Base-by-base conservation (phyloP, 2,797 vertebrate species). In the Macrochelys suwanniensis region DNA sequence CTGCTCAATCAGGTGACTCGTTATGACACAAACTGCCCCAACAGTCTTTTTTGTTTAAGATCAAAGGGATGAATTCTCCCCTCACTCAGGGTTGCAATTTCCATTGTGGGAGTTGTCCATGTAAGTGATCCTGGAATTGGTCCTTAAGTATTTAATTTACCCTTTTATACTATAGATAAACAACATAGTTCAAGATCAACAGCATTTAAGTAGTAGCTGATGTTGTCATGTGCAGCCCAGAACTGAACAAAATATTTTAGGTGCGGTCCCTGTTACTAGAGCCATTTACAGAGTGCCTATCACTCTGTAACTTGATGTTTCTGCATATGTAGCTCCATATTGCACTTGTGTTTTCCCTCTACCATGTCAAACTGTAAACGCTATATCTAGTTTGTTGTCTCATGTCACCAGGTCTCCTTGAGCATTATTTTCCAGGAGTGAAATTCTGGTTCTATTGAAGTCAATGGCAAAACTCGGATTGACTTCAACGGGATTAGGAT, bases 351-450 rank as follows among this genome's bases (percentile, higher is more conserved):
- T 92, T 92, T 92, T 79, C 49, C 25, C 25, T 47, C 45, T 76
- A 47, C 7, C 45, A 28, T 26, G 74, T 49, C 42, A 65, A 89
- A 76, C 54, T 50, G 59, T 26, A 49, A 77, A 45, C 50, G 82
- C 91, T 53, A 51, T 53, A 53, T 53, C 82, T 82, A 83, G 33
- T 92, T 90, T 89, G 87, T 80, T 85, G 68, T 33, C 45, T 23
- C n/a, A 83, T 93, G 85, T 47, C 13, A 83, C n/a, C 49, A 78
- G 49, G 80, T 93, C 89, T 95, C 50, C 80, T 87, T 81, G 13
- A 54, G 50, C 15, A 83, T 50, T 65, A 74, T 25, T 92, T 94
- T 53, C 61, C 61, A 93, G 57, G 16, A 71, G 2, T 53, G 79
- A 93, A 92, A 65, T 82, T 82, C 53, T 17, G 4, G 26, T 21